Evolutionary conservation across 2,797 vertebrate species (phyloP).

Genomic region (Enteromius mattozi): DNA sequence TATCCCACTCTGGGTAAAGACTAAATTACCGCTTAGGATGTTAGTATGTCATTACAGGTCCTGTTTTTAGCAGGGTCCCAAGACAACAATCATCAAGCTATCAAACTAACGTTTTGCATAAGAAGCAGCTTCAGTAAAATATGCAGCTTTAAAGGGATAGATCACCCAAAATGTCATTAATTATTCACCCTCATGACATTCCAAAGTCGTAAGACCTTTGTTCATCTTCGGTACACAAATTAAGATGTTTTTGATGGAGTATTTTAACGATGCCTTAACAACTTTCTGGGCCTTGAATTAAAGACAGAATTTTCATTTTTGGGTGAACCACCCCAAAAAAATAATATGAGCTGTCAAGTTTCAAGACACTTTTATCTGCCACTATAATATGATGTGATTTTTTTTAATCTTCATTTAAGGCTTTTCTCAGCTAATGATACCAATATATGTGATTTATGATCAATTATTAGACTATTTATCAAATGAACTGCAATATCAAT

Average conservation of each 20-base stretch:
- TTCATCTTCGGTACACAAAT: not conserved
- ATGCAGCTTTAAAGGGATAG: not conserved
- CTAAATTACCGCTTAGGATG: constrained; percentile 60
- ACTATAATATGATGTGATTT: not conserved
- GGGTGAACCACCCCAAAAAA: not conserved
- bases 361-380: not conserved
- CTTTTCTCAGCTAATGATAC: not conserved
- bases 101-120: not conserved
- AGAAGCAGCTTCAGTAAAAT: not conserved
- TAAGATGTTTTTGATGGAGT: not conserved
- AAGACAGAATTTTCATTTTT: not conserved
- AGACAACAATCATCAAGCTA: constrained; percentile 47
- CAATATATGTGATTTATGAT: not conserved
- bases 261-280: not conserved
- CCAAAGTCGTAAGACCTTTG: not conserved
- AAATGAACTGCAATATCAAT: not conserved
- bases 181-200: not conserved
- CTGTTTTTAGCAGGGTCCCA: constrained; percentile 38
- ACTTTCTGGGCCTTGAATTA: not conserved
- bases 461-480: not conserved
- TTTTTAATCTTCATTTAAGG: not conserved
- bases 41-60: constrained; percentile 57
- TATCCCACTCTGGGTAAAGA: constrained; percentile 54
- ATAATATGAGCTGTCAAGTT: not conserved
- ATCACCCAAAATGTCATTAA: not conserved